Conservation (phyloP, 1,140 invertebrate species). For the Philotrypesis tridentata region DNA sequence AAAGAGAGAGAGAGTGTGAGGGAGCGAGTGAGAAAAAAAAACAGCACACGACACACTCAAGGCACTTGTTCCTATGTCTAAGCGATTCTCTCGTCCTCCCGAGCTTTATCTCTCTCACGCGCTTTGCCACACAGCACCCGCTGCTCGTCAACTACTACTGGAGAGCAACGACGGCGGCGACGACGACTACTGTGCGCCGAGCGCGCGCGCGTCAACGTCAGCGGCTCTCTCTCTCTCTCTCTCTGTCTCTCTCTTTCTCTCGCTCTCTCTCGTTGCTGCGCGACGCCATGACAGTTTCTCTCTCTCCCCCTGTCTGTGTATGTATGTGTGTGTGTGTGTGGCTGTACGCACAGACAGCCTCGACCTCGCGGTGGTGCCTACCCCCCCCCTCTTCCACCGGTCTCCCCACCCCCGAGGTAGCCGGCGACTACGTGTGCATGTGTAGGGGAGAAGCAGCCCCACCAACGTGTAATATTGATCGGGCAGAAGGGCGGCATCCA, state of each 20-base stretch:
- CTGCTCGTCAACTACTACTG: neutral
- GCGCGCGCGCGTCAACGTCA: slow-evolving; percentile 55
- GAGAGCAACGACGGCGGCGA: neutral
- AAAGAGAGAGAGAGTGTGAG: too few species aligned
- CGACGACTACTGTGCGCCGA: neutral
- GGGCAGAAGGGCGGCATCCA: slow-evolving; percentile 70
- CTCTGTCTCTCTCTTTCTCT: slow-evolving; percentile 52
- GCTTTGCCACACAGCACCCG: too few species aligned
- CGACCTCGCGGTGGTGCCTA: slow-evolving; percentile 53
- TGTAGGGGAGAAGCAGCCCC: slow-evolving; percentile 60
- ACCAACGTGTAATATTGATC: slow-evolving; percentile 72
- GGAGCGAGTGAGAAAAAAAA: too few species aligned
- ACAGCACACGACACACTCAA: neutral
- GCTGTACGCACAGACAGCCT: slow-evolving; percentile 51
- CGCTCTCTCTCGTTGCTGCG: slow-evolving; percentile 61
- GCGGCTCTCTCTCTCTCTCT: slow-evolving; percentile 51
- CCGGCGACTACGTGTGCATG: slow-evolving; percentile 17
- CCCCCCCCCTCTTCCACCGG: too few species aligned
- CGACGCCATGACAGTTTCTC: slow-evolving; percentile 70
- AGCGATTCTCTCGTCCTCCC: too few species aligned
- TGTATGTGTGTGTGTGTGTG: slow-evolving; percentile 2
- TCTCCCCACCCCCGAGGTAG: slow-evolving; percentile 22
- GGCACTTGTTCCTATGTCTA: neutral
- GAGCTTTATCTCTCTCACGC: too few species aligned
- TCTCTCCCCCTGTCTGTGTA: slow-evolving; percentile 39